Base-by-base conservation (phyloP, 2,797 vertebrate genomes). In the Paramormyrops hopkinsi region DNA sequence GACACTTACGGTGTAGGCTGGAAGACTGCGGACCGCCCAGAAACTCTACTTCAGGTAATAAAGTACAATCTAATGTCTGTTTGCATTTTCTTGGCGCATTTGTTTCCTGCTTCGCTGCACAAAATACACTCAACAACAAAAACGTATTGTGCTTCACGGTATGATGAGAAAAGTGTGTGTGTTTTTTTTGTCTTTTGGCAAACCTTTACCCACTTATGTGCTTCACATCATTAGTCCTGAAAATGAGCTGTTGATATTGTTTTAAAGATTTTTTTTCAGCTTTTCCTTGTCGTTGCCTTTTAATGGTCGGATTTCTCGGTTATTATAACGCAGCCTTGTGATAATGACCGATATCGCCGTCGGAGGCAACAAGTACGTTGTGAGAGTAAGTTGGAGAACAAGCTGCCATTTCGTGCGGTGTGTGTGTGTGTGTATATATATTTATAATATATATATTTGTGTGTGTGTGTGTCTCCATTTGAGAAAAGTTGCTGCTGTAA, bases 41-140 rank as follows among this genome's bases (percentile, higher is more conserved):
- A 91, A 88, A 94, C 90, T 91, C 92, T 85, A 91, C 91, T 95
- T 95, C 95, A 96, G 96, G 96, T 96, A 93, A 95, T 92, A 91
- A 88, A 83, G 76, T 51, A 17, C 73, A 51, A n/a, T 87, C 41
- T 89, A 79, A 25, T 79, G 73, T 91, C 88, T 90, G 92, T 93
- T 92, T 89, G 88, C 91, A 88, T 93, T 92, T 93, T 93, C 89
- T 89, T 88, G 87, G 59, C 53, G 79, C 86, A 88, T 92, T 92
- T 41, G 79, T 93, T 95, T 94, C 93, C 94, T 93, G 94, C 90
- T 95, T 90, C 82, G 88, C 59, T 89, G 33, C 73, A 85, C 46
- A 41, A 9, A 41, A 89, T 82, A 88, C 51, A 85, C n/a, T 37
- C 25, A 53, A 37, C 50, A 33, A 22, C n/a, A 85, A 29, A 9